Evolutionary conservation across 2,797 vertebrate genomes (phyloP).

Genomic region (Pseudochirops cupreus): DNA sequence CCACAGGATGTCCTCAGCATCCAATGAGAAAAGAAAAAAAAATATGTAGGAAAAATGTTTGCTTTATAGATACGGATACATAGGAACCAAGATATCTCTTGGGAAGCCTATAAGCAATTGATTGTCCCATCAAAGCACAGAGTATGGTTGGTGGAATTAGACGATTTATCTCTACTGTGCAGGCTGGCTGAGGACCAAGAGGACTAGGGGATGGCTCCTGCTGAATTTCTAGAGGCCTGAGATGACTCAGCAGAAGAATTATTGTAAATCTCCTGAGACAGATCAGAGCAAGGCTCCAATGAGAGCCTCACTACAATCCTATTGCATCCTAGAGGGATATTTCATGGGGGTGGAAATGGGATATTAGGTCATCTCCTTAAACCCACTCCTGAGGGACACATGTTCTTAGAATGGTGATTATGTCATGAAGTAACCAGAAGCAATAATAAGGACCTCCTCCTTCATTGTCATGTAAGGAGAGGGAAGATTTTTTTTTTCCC

Average conservation of each 20-base stretch:
- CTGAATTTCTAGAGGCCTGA: neutral
- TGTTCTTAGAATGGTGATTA: neutral
- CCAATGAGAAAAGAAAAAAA: neutral
- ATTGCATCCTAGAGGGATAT: neutral
- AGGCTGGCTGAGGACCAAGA: neutral
- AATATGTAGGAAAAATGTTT: neutral
- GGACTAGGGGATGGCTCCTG: neutral
- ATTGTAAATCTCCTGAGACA: neutral
- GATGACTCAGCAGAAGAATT: neutral
- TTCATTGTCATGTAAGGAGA: neutral
- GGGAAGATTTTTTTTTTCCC: neutral
- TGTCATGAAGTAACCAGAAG: neutral
- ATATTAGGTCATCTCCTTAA: neutral
- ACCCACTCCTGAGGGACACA: neutral
- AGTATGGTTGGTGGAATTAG: neutral
- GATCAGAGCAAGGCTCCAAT: neutral
- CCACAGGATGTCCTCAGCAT: neutral
- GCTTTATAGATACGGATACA: neutral
- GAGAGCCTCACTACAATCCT: neutral
- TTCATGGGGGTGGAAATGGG: neutral
- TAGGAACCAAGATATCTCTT: conserved; percentile 12
- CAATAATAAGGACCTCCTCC: neutral
- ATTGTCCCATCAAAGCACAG: neutral
- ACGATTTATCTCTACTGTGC: neutral
- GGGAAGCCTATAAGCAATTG: conserved; percentile 38